Percentiles rank a stretch among this genome's conserved stretches.
phyloP scores from a whole-genome alignment of 2,888 invertebrate genomes.

The Electrophaes corylata region DNA sequence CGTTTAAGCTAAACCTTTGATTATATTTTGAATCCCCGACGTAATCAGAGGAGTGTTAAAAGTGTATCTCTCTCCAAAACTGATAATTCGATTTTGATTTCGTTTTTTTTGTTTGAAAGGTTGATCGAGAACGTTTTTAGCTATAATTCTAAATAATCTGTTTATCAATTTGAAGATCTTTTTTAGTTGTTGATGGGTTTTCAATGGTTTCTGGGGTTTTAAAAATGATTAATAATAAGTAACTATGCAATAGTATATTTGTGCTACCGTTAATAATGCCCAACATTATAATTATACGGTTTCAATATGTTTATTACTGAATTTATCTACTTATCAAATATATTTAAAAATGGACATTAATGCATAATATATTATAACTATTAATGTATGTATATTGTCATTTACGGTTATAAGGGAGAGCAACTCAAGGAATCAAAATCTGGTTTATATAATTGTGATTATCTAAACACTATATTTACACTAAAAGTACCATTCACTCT shows the following conservation, averaged over 20 bases:
- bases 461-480: slow-evolving; percentile 27
- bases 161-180: no score
- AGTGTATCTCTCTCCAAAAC: no score
- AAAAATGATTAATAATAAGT: no score
- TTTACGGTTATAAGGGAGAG: slow-evolving; percentile 3
- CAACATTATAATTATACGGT: background rate
- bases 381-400: slow-evolving; percentile 4
- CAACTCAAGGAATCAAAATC: background rate
- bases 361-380: background rate
- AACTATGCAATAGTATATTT: background rate
- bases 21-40: no score
- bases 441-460: slow-evolving; percentile 4
- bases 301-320: background rate
- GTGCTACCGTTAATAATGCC: slow-evolving; percentile 14
- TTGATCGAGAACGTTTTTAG: no score
- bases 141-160: no score
- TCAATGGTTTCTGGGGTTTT: no score
- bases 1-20: background rate
- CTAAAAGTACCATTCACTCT: slow-evolving; percentile 37
- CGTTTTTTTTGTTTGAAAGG: no score
- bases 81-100: no score
- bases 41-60: no score
- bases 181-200: no score
- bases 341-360: slow-evolving; percentile 1
- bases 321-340: background rate